phyloP scores from a whole-genome alignment of 2,113 vertebrate genomes.

The Mustelus asterias region DNA sequence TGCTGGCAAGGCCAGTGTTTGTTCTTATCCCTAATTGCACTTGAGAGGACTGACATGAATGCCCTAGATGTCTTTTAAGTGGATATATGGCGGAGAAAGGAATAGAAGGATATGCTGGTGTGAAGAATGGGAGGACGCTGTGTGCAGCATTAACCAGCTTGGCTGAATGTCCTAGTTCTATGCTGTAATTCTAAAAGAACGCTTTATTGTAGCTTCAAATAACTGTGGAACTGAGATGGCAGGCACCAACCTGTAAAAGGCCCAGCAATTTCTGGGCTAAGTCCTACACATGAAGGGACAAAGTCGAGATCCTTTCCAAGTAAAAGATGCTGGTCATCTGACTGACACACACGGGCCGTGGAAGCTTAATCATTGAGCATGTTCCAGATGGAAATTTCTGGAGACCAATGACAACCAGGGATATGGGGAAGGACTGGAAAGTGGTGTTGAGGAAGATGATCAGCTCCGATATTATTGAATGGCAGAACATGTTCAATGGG shows the following conservation, averaged over 20 bases:
- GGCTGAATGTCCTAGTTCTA: background rate
- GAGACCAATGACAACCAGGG: too few species aligned
- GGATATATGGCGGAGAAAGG: background rate
- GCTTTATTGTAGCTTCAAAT: background rate
- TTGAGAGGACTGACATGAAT: background rate
- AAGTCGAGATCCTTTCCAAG: background rate
- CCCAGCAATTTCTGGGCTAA: background rate
- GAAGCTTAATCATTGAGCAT: too few species aligned
- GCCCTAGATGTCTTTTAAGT: background rate
- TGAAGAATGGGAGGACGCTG: background rate
- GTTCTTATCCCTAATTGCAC: too few species aligned
- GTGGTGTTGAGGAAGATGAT: too few species aligned
- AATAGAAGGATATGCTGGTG: background rate
- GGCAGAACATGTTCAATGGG: too few species aligned
- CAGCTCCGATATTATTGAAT: too few species aligned
- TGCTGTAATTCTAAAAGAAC: background rate
- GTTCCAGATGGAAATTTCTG: too few species aligned
- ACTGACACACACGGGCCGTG: background rate
- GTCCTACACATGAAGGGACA: background rate
- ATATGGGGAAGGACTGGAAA: background rate
- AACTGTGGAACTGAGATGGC: background rate
- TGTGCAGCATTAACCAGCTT: background rate
- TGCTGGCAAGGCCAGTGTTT: too few species aligned
- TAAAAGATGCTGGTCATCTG: background rate
- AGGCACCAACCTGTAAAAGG: background rate